A percentile compares a stretch with the other conserved stretches of the same genome.
Conservation (phyloP, 53 echinoderm and acorn worm genomes). For the Astropecten irregularis region DNA sequence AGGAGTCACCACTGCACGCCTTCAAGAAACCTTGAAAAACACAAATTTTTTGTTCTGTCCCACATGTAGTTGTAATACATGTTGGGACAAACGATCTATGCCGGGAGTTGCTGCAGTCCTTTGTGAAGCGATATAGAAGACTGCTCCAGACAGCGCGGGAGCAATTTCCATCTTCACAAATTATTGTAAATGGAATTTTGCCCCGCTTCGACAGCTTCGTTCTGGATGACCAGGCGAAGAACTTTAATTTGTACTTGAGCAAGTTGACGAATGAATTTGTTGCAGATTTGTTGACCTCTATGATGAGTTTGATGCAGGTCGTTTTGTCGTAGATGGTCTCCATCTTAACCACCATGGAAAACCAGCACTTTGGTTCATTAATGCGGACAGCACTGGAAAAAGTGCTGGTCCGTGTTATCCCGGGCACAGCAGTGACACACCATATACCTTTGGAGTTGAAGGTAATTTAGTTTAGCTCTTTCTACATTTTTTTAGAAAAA, state of each 20-base stretch:
- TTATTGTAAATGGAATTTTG: not conserved
- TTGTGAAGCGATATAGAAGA: not conserved
- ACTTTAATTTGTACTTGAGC: not conserved
- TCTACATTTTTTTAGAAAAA: too few species aligned
- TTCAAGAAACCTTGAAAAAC: too few species aligned
- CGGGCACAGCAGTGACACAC: not conserved
- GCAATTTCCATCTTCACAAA: not conserved
- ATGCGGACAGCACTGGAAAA: not conserved
- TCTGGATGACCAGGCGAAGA: not conserved
- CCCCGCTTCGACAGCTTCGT: not conserved
- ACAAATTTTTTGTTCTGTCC: too few species aligned
- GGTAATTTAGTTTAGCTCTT: not conserved
- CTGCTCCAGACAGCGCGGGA: not conserved
- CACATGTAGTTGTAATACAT: conserved; percentile 8
- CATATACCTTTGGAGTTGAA: not conserved
- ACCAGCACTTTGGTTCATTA: not conserved
- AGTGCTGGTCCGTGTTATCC: not conserved
- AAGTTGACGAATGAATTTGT: not conserved
- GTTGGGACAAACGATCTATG: conserved; percentile 13
- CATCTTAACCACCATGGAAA: not conserved
- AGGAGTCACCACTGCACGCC: too few species aligned
- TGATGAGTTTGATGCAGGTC: not conserved
- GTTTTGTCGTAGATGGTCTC: not conserved
- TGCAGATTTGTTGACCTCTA: not conserved
- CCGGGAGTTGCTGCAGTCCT: not conserved